Evolutionary conservation across 2,113 vertebrate genomes (phyloP).

Genomic region (Lagopus leucura): DNA sequence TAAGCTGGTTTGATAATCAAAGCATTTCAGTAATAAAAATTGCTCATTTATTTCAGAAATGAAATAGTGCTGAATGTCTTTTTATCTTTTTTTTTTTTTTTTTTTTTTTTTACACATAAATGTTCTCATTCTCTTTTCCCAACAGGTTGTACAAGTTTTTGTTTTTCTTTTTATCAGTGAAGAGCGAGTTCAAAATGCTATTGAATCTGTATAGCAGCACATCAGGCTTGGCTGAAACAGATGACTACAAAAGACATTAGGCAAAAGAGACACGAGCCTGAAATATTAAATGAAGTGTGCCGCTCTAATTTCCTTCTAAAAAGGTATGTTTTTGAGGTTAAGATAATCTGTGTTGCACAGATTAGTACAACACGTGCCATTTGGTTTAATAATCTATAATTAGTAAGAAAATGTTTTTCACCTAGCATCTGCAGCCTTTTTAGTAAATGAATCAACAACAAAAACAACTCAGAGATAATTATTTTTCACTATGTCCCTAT

Average conservation of each 20-base stretch:
- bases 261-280: rapidly evolving
- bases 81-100: background rate
- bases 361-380: background rate
- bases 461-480: background rate
- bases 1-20: background rate
- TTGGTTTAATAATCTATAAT: background rate
- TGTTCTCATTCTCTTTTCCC: rapidly evolving
- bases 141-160: background rate
- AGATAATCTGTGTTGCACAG: background rate
- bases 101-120: background rate
- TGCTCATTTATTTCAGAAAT: background rate
- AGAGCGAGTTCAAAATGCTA: background rate
- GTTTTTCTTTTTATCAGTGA: background rate
- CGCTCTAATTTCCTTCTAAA: background rate
- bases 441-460: background rate
- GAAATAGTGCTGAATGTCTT: background rate
- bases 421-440: background rate
- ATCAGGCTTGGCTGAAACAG: background rate
- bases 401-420: background rate
- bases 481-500: background rate
- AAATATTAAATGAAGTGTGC: background rate
- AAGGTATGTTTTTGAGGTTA: background rate
- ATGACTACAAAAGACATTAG: background rate
- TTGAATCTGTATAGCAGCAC: background rate
- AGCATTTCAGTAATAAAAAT: background rate